These are phyloP conservation scores for Cynaeus angustus DNA, from an alignment of 2,888 invertebrate species.

Conservation along the genomic window DNA sequence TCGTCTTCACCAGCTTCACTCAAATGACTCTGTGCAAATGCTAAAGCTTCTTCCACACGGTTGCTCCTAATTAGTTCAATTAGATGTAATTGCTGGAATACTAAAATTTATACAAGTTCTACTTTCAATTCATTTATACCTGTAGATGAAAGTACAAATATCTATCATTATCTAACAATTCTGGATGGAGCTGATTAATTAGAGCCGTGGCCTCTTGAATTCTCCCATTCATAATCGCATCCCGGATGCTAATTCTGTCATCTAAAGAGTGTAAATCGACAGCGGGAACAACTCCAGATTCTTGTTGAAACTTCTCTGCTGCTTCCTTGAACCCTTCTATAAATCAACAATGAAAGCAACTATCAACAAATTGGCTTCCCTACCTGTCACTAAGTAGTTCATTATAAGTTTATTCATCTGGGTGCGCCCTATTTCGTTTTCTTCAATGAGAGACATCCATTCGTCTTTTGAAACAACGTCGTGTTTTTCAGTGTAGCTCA, in stretches of 20 bases:
- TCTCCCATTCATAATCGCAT: constrained; percentile 93
- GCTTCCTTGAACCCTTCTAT: constrained; percentile 96
- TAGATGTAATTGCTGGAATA: constrained; percentile 87
- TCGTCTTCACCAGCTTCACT: constrained; percentile 92
- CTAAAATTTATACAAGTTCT: constrained; percentile 12
- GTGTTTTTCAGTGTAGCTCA: constrained; percentile 74
- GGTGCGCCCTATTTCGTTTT: constrained; percentile 87
- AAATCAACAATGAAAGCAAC: constrained; percentile 44
- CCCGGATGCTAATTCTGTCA: constrained; percentile 92
- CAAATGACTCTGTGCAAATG: constrained; percentile 92
- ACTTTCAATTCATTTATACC: constrained; percentile 70
- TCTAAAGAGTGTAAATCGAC: constrained; percentile 90
- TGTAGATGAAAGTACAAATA: constrained; percentile 97
- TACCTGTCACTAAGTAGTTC: constrained; percentile 98
- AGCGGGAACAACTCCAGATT: constrained; percentile 89
- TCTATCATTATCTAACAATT: constrained; percentile 94
- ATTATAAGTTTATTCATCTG: constrained; percentile 98
- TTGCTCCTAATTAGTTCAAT: constrained; percentile 91
- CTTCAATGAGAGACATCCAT: constrained; percentile 83
- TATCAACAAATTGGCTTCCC: constrained; percentile 51
- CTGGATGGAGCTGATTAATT: constrained; percentile 95
- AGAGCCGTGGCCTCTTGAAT: constrained; percentile 95
- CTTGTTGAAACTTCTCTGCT: constrained; percentile 95
- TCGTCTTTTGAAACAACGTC: constrained; percentile 78
- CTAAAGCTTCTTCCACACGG: constrained; percentile 89